Evolutionary conservation across 2,888 invertebrate species (phyloP), one percentile per base, ranked within the genome.

Genomic region (Petrolisthes manimaculis): DNA sequence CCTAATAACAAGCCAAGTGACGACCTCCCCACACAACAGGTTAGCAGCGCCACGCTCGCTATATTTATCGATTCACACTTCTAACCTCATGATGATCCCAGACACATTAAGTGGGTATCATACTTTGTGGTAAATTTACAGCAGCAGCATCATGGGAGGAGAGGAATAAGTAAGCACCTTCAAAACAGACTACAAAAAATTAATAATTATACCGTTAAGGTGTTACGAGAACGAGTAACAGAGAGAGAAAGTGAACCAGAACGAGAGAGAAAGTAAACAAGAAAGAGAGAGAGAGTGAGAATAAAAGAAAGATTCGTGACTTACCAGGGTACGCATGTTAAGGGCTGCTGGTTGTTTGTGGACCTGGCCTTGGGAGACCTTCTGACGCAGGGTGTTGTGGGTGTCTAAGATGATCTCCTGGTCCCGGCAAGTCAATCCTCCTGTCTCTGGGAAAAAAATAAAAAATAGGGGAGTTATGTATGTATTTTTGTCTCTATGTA

Each of bases 271-370:
- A 37, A 24, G 75, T 37, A 37, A 37, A 6, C 3, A 6, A 37
- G 75, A 77, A 37, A 77, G 24, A 24, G 75, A 77, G 75, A 77
- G 75, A 74, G 74, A 21, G 74, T 21, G 24, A 74, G 24, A 74
- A 74, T 8, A 0, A 74, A 21, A n/a, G n/a, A n/a, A 3, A 74
- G 24, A 54, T 2, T 18, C 1, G 8, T 21, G 8, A 89, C 90
- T 80, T 93, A 96, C 96, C 95, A 97, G 95, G 94, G 97, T 96
- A 94, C 96, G 95, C 93, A 97, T 96, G 92, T 96, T 95, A 54
- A 97, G 96, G 85, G 96, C 95, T 37, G 96, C 96, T 92, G 97
- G 97, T 86, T 95, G 95, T 91, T 94, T 94, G 91, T 95, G 94
- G 92, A 96, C 95, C 92, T 95, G 95, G 81, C 97, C 97, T 92